Evolutionary conservation across 2,113 vertebrate genomes (phyloP), one percentile per base, ranked within the genome.

Genomic region (Malurus melanocephalus): DNA sequence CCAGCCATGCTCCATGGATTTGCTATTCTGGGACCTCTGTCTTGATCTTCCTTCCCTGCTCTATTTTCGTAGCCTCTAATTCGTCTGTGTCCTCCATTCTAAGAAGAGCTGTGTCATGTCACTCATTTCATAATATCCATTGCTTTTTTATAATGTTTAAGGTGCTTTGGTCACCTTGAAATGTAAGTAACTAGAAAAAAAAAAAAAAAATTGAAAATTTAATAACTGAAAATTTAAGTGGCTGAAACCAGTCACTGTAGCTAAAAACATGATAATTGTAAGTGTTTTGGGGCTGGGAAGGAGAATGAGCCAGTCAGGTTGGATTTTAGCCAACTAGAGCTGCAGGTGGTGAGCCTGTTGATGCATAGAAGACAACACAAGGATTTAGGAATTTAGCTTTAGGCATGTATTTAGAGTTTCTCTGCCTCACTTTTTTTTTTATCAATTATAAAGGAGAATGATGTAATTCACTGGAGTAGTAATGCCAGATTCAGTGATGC

Each of bases 1-100:
- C 74, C 74, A 4, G 30, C 53, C 65, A 69, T 27, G 51, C 90
- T 45, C 5, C 16, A 27, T 43, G 87, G 74, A 61, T 80, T 68
- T 90, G 55, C 80, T 92, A 68, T 92, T 94, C 78, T 88, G 87
- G 55, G 92, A 81, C 62, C 28, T 88, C 74, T 92, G 45, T 79
- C 86, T 45, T 75, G 84, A 53, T 94, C 80, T 88, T 81, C 48
- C 60, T 88, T 88, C 68, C 8, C 18, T 86, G 86, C 57, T 94
- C 80, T 92, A 92, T 80, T 84, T 81, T 79, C 3, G 1, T 40
- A 56, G 79, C 51, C 21, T 1, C 51, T 61, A 56, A 87, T 92
- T 94, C 13, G 21, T 81, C 43, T 76, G 15, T 62, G 69, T 79
- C 51, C 71, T 73, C 84, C 66, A 14, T 88, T 86, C 90, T 0